Conservation (phyloP, 1,140 invertebrate species). For the Eriocheir sinensis region DNA sequence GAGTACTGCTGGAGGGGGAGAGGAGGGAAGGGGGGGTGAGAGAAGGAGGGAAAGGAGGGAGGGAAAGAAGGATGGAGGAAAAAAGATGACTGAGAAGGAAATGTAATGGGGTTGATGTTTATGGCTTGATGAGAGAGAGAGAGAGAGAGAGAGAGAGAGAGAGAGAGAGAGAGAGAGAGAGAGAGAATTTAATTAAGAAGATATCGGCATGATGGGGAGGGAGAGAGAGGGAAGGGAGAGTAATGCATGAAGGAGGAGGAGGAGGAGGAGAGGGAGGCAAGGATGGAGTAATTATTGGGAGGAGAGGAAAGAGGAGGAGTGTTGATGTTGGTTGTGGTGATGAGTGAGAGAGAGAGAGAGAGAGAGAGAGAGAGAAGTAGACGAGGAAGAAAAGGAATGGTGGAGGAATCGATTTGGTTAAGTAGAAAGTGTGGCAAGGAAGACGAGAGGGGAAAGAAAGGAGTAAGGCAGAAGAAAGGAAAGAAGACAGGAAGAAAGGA, state of each 20-base stretch:
- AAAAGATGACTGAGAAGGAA: too few relatives aligned
- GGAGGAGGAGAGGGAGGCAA: background rate
- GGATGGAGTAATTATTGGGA: background rate
- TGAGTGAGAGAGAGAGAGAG: background rate
- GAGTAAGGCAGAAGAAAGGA: background rate
- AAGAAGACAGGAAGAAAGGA: background rate
- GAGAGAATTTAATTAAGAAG: slow-evolving; percentile 27
- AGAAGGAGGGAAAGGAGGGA: background rate
- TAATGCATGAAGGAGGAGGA: background rate
- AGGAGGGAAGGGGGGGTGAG: too few relatives aligned
- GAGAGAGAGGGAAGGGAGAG: background rate
- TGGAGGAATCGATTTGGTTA: too few relatives aligned
- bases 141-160: slow-evolving; percentile 41
- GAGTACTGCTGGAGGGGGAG: background rate
- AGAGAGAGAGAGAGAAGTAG: background rate
- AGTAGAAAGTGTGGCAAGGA: background rate
- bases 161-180: slow-evolving; percentile 40
- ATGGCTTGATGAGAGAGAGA: background rate
- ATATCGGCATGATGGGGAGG: background rate
- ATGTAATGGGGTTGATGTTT: background rate
- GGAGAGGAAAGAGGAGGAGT: slow-evolving; percentile 43
- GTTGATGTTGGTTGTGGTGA: background rate
- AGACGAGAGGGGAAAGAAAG: background rate
- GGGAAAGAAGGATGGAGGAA: background rate
- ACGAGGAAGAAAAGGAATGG: too few relatives aligned